Evolutionary conservation across 2,113 vertebrate genomes (phyloP).

Genomic region (Onychorhynchus coronatus): DNA sequence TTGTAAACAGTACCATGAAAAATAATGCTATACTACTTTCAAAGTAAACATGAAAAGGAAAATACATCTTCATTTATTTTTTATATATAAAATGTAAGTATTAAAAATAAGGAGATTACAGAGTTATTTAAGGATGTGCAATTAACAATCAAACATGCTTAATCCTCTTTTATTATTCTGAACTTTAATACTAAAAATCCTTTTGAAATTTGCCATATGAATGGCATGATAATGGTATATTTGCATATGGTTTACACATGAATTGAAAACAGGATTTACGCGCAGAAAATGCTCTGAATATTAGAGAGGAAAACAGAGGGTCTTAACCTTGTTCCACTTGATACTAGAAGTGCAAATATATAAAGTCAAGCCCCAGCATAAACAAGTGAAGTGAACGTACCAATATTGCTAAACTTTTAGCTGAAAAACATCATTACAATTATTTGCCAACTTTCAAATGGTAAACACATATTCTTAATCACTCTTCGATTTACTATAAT

Average conservation of each 20-base stretch:
- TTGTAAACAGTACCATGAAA: not conserved
- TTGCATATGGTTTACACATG: not conserved
- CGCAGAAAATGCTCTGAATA: not conserved
- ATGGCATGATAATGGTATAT: not conserved
- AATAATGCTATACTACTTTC: not conserved
- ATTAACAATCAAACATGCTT: not conserved
- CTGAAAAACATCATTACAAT: not conserved
- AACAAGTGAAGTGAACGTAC: not conserved
- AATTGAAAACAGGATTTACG: not conserved
- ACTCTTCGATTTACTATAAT: not conserved
- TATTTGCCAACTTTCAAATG: not conserved
- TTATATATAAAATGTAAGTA: not conserved
- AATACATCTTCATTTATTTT: not conserved
- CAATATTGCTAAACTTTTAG: not conserved
- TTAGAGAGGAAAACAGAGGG: not conserved
- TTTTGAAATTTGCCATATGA: not conserved
- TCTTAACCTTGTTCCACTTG: not conserved
- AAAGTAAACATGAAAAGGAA: not conserved
- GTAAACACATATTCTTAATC: not conserved
- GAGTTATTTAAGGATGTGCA: not conserved
- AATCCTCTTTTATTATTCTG: conserved; percentile 17
- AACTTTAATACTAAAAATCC: not conserved
- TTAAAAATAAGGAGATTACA: conserved; percentile 18
- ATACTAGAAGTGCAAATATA: not conserved
- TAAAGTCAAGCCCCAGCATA: not conserved